Evolutionary conservation across 30 jellyfish, hydroid and myxozoan species (phyloP), one percentile per base, ranked within the genome.

Genomic region (Chironex yamaguchii): DNA sequence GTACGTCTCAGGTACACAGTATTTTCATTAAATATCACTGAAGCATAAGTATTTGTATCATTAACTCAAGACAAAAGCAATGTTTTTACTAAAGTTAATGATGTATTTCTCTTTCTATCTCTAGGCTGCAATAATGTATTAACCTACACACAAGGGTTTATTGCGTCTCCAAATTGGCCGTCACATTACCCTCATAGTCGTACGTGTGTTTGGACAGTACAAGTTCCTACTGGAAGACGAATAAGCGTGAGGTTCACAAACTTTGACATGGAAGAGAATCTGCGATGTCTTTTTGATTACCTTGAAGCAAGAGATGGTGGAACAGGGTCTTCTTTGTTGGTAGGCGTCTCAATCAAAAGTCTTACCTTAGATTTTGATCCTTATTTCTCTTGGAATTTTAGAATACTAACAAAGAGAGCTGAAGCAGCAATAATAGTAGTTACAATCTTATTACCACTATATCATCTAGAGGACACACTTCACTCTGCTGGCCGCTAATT

Each of bases 101-200:
- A n/a, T n/a, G n/a, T n/a, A n/a, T n/a, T n/a, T n/a, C n/a, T n/a
- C n/a, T n/a, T n/a, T n/a, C n/a, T n/a, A n/a, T n/a, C n/a, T n/a
- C n/a, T n/a, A 88, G 96, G 58, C 13, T 88, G 96, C 74, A 76
- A n/a, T 64, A 49, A 51, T 49, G 62, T 86, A 0, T 52, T 88
- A 27, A 88, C 96, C 33, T 69, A 76, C 30, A 77, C 96, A 3
- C 89, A 70, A 71, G 96, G 96, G 4, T 78, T 62, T 66, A 88
- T 88, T 62, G 92, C 86, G 28, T 65, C 96, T 22, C 96, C 96
- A 31, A 62, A 74, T 11, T 88, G 86, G 85, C 96, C 96, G 1
- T 70, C 79, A 9, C 26, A 54, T 17, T 88, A 88, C 36, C 96
- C 96, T 3, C 20, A 67, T 58, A 69, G n/a, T 26, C 23, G 35